Percentiles rank a stretch among this genome's conserved stretches.
Conservation (phyloP, 2,797 vertebrate species). For the Bovichtus variegatus region DNA sequence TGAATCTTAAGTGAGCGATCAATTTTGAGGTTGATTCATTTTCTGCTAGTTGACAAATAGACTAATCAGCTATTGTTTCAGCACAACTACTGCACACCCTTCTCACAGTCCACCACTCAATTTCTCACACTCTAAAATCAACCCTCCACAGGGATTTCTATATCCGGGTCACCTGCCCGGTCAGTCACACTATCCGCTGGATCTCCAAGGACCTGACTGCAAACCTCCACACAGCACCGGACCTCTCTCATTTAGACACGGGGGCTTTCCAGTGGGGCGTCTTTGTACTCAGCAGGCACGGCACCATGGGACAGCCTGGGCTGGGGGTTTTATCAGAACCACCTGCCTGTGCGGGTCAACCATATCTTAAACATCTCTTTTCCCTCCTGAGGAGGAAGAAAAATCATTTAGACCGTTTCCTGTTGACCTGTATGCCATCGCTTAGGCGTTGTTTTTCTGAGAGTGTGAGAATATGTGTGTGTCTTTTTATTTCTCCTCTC, state of each 20-base stretch:
- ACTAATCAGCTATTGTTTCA: not conserved
- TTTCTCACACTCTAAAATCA: conserved; percentile 62
- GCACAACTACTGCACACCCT: not conserved
- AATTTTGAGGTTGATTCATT: not conserved
- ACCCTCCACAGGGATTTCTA: conserved; percentile 48
- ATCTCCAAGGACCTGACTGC: conserved; percentile 63
- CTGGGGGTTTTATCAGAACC: conserved; percentile 82
- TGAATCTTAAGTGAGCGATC: not conserved
- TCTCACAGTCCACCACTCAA: conserved; percentile 18
- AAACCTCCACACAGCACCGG: conserved; percentile 58
- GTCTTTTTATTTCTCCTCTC: conserved; percentile 12
- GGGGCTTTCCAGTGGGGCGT: conserved; percentile 69
- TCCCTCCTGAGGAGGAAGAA: conserved; percentile 65
- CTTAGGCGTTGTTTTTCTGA: conserved; percentile 36
- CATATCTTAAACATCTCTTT: conserved; percentile 79
- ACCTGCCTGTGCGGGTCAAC: conserved; percentile 72
- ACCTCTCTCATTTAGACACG: conserved; percentile 83
- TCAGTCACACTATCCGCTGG: conserved; percentile 72
- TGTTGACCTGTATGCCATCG: conserved; percentile 63
- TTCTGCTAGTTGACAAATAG: not conserved
- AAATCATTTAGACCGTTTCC: conserved; percentile 66
- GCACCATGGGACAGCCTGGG: conserved; percentile 67
- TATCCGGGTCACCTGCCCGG: conserved; percentile 68
- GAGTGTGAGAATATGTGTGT: conserved; percentile 36
- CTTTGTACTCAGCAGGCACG: conserved; percentile 81